Conservation (phyloP, 2,888 invertebrate genomes). For the Phyllotreta striolata region DNA sequence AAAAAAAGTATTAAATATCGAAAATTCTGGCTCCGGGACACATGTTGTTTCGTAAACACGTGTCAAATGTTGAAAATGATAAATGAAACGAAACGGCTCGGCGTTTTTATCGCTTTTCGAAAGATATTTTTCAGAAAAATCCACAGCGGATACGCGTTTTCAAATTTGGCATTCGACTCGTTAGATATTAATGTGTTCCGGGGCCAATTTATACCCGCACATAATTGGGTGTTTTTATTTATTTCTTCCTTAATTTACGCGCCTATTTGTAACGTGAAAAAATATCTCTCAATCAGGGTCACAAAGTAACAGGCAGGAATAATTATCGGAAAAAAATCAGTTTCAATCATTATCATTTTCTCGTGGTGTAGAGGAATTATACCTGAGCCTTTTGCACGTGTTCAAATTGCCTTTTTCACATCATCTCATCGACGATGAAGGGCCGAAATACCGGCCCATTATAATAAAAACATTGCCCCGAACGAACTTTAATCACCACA, state of each 20-base stretch:
- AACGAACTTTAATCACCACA: neutral
- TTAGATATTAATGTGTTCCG: conserved; percentile 48
- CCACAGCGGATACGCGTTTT: conserved; percentile 43
- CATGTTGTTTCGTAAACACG: conserved; percentile 52
- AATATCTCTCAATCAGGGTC: too few species aligned
- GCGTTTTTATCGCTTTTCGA: conserved; percentile 40
- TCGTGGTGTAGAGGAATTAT: conserved; percentile 17
- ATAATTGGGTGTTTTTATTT: conserved; percentile 22
- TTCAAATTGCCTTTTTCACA: conserved; percentile 48
- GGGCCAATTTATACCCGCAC: conserved; percentile 28
- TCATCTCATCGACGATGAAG: conserved; percentile 41
- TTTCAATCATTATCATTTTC: too few species aligned
- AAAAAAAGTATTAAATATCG: conserved; percentile 48
- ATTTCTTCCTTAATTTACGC: too few species aligned
- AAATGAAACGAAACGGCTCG: conserved; percentile 46
- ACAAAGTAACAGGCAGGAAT: too few species aligned
- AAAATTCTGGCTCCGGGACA: conserved; percentile 45
- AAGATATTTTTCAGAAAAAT: conserved; percentile 34
- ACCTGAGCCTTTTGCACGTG: conserved; percentile 48
- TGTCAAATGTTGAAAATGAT: conserved; percentile 50
- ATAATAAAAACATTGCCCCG: too few species aligned
- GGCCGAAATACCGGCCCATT: too few species aligned
- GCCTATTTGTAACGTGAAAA: neutral
- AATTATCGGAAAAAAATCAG: too few species aligned
- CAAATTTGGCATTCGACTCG: conserved; percentile 48